phyloP scores from a whole-genome alignment of 1,140 invertebrate species.

The Asbolus verrucosus region DNA sequence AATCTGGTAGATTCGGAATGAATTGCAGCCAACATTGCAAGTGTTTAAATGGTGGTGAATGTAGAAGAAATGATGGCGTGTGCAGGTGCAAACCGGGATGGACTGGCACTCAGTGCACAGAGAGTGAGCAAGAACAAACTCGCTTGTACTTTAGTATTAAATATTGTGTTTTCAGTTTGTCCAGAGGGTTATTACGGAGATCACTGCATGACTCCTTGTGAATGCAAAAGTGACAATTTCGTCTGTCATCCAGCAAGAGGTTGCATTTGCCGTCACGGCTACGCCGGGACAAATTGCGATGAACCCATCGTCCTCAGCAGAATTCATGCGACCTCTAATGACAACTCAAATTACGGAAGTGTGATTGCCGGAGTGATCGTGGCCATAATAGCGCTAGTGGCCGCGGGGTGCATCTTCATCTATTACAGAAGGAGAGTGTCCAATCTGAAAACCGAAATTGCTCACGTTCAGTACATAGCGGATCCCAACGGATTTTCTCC shows the following conservation, averaged over 20 bases:
- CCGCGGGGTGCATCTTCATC: slow-evolving; percentile 71
- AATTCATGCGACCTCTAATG: slow-evolving; percentile 26
- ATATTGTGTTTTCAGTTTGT: slow-evolving; percentile 75
- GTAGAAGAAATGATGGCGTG: slow-evolving; percentile 83
- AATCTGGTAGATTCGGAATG: slow-evolving; percentile 84
- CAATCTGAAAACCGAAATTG: slow-evolving; percentile 86
- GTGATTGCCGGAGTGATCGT: slow-evolving; percentile 76
- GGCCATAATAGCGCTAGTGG: slow-evolving; percentile 70
- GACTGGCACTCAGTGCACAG: slow-evolving; percentile 82
- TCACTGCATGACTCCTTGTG: slow-evolving; percentile 85
- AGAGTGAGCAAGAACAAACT: slow-evolving; percentile 69
- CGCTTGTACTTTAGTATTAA: too few species aligned
- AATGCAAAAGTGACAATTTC: slow-evolving; percentile 82
- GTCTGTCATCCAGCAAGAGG: slow-evolving; percentile 84
- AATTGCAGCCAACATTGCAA: slow-evolving; percentile 89
- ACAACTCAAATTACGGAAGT: slow-evolving; percentile 56
- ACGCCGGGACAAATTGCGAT: slow-evolving; percentile 74
- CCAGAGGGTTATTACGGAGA: slow-evolving; percentile 91
- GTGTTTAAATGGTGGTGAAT: slow-evolving; percentile 83
- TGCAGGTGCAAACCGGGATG: slow-evolving; percentile 85
- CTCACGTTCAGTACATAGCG: slow-evolving; percentile 90
- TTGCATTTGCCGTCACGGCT: slow-evolving; percentile 85
- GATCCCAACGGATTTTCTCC: slow-evolving; percentile 72
- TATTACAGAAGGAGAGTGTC: slow-evolving; percentile 83
- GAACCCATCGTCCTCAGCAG: slow-evolving; percentile 57